These are phyloP conservation scores for Apis mellifera DNA, from an alignment of 1,140 invertebrate species.

Conservation along the genomic window DNA sequence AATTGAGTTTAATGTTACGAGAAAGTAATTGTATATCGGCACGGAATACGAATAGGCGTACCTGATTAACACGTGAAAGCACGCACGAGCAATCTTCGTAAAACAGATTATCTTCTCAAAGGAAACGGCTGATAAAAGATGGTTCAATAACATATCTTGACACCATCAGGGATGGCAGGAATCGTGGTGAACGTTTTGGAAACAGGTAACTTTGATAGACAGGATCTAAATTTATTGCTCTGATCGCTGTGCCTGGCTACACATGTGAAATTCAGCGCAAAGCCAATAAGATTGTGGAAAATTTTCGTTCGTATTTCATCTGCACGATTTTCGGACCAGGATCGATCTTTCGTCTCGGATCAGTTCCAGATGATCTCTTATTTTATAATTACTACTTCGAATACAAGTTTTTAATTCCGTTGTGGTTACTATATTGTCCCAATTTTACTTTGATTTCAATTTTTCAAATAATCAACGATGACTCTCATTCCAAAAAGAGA, in stretches of 20 bases:
- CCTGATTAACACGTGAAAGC: constrained; percentile 39
- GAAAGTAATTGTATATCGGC: constrained; percentile 8
- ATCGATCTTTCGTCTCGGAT: background rate
- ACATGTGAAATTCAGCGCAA: constrained; percentile 65
- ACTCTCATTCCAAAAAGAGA: too few species aligned
- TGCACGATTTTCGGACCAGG: constrained; percentile 47
- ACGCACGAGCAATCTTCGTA: constrained; percentile 38
- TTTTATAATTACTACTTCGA: background rate
- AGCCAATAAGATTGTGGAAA: constrained; percentile 57
- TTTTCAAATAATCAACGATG: background rate
- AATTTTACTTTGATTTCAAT: too few species aligned
- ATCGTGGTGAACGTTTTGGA: constrained; percentile 60
- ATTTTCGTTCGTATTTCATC: constrained; percentile 30
- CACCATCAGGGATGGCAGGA: constrained; percentile 30
- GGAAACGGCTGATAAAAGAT: background rate
- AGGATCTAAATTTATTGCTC: constrained; percentile 64
- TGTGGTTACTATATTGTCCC: too few species aligned
- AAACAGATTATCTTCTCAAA: constrained; percentile 21
- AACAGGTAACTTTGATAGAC: constrained; percentile 53
- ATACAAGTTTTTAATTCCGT: too few species aligned
- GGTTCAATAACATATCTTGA: constrained; percentile 51
- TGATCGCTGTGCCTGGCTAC: constrained; percentile 65
- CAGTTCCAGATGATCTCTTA: too few species aligned
- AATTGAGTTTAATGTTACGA: background rate
- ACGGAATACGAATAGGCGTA: constrained; percentile 36